Conservation (phyloP, 2,113 vertebrate genomes). For the Toxotes chatareus region DNA sequence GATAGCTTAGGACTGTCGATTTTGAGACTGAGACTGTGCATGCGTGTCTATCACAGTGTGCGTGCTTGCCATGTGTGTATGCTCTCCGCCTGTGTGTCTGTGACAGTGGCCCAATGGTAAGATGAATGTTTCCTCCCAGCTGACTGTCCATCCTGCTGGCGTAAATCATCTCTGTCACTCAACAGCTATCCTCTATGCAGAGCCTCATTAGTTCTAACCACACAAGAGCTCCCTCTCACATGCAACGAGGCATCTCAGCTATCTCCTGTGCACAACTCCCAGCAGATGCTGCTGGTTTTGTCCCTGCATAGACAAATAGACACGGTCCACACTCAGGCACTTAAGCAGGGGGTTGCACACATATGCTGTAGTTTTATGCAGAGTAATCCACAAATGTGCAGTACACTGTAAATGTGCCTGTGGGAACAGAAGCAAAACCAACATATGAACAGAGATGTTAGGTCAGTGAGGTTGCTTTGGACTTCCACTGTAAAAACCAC, state of each 20-base stretch:
- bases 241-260: constrained; percentile 43
- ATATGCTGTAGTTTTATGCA: not conserved
- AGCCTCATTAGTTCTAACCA: constrained; percentile 78
- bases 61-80: not conserved
- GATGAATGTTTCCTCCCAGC: constrained; percentile 55
- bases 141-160: constrained; percentile 61
- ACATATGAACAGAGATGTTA: constrained; percentile 2
- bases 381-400: constrained; percentile 30
- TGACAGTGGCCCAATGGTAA: constrained; percentile 50
- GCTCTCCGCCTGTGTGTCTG: constrained; percentile 30
- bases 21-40: not conserved
- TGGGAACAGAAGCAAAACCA: not conserved
- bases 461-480: constrained; percentile 36
- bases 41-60: not conserved
- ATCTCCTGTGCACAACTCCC: constrained; percentile 38
- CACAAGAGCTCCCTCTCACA: constrained; percentile 58
- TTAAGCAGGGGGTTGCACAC: constrained; percentile 30
- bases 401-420: constrained; percentile 2
- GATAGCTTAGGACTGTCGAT: constrained; percentile 7
- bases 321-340: constrained; percentile 2
- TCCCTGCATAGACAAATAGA: constrained; percentile 7
- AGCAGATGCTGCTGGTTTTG: constrained; percentile 29
- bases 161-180: constrained; percentile 75
- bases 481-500: constrained; percentile 51
- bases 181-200: constrained; percentile 56